A percentile compares a stretch with the other conserved stretches of the same genome.
phyloP scores from a whole-genome alignment of 2,113 vertebrate species.

The Trematocara nigrifrons region DNA sequence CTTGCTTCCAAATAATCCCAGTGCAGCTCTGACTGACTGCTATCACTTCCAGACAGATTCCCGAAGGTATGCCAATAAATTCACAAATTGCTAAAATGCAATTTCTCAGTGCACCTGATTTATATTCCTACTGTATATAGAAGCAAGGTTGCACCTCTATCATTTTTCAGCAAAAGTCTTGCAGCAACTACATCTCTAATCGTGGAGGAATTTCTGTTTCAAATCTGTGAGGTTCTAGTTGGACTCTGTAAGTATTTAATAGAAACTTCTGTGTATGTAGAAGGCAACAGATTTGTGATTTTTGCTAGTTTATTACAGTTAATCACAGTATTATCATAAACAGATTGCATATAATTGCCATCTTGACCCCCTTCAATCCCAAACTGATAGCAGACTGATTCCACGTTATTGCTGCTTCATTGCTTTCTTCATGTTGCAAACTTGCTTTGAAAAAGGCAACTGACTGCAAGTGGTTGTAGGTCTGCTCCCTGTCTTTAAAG shows the following conservation, averaged over 20 bases:
- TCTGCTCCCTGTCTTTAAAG: not conserved
- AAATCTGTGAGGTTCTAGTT: not conserved
- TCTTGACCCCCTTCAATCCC: not conserved
- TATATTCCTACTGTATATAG: not conserved
- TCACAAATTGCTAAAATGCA: too few species aligned
- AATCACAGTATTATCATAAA: not conserved
- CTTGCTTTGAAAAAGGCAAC: not conserved
- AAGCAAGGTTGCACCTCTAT: not conserved
- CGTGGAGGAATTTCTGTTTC: not conserved
- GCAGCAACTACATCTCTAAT: not conserved
- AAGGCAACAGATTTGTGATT: not conserved
- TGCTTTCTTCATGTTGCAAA: not conserved
- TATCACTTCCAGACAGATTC: not conserved
- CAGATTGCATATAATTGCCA: not conserved
- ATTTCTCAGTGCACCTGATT: not conserved
- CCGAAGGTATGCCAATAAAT: too few species aligned
- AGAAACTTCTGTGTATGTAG: not conserved
- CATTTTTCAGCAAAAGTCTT: not conserved
- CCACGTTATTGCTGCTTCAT: not conserved
- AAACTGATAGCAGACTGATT: not conserved
- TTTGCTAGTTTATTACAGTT: not conserved
- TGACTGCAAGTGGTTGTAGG: accelerated
- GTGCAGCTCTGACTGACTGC: not conserved
- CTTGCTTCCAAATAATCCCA: not conserved
- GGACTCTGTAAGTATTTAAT: not conserved